A percentile compares a stretch with the other conserved stretches of the same genome.
These are phyloP conservation scores for Tragulus kanchil DNA, from an alignment of 2,113 vertebrate species.

Conservation along the genomic window DNA sequence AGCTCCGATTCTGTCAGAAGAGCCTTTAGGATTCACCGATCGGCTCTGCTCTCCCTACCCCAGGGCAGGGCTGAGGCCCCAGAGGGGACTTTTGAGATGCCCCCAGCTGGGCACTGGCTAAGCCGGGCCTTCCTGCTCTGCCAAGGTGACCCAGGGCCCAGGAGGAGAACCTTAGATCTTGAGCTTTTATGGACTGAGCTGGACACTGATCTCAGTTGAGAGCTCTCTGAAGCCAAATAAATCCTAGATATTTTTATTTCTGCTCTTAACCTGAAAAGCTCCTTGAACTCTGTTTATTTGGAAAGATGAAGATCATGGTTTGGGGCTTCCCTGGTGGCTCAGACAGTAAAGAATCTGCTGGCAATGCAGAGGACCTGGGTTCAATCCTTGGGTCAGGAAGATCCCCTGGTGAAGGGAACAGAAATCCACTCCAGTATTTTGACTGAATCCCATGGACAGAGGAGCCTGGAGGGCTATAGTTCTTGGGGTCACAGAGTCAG, in stretches of 20 bases:
- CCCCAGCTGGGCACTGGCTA: rapidly evolving
- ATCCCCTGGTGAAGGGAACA: too few species aligned
- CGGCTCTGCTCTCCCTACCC: neutral
- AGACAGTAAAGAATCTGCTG: too few species aligned
- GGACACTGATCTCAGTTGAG: neutral
- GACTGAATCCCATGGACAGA: too few species aligned
- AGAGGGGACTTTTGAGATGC: rapidly evolving
- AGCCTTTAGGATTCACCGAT: neutral
- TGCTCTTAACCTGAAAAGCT: neutral
- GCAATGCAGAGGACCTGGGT: too few species aligned
- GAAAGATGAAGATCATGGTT: neutral
- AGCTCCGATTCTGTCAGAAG: rapidly evolving
- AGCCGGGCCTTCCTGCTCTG: neutral
- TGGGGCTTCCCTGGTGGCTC: too few species aligned
- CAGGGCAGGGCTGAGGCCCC: neutral
- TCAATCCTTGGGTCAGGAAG: too few species aligned
- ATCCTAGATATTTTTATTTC: neutral
- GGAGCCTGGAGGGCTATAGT: too few species aligned
- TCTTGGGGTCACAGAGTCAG: too few species aligned
- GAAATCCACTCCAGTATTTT: too few species aligned
- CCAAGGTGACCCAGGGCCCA: neutral
- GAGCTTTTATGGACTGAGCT: neutral
- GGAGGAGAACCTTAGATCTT: neutral
- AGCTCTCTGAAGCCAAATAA: neutral
- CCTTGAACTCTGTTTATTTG: neutral